phyloP scores from a whole-genome alignment of 2,888 invertebrate species.

The Leptothorax acervorum region DNA sequence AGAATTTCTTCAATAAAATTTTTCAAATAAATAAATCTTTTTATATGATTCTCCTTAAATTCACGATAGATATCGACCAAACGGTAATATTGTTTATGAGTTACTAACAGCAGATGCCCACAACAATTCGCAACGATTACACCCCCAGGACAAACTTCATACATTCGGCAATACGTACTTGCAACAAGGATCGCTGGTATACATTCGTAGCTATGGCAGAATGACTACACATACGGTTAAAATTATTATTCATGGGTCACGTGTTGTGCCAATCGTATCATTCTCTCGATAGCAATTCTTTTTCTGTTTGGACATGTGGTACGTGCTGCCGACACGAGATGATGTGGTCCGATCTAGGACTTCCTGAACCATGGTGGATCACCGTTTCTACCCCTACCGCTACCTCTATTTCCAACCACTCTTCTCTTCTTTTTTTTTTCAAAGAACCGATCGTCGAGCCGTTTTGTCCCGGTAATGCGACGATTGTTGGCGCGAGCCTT shows the following conservation, averaged over 20 bases:
- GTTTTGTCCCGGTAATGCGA: constrained; percentile 84
- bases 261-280: constrained; percentile 64
- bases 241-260: constrained; percentile 63
- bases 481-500: constrained; percentile 83
- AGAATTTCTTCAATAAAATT: background rate
- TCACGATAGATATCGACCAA: background rate
- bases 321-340: constrained; percentile 72
- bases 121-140: constrained; percentile 73
- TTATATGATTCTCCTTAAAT: background rate
- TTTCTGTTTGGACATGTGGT: constrained; percentile 82
- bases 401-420: constrained; percentile 59
- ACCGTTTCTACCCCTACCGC: constrained; percentile 44
- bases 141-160: constrained; percentile 59
- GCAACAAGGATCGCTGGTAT: constrained; percentile 61
- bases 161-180: constrained; percentile 62
- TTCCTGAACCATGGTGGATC: constrained; percentile 65
- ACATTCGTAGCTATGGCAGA: constrained; percentile 52
- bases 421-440: constrained; percentile 60
- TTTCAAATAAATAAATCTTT: background rate
- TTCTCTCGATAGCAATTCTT: constrained; percentile 60
- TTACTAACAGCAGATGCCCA: constrained; percentile 65
- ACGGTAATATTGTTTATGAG: constrained; percentile 4
- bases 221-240: constrained; percentile 60
- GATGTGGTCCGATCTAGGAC: constrained; percentile 72
- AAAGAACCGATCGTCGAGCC: constrained; percentile 81